Conservation (phyloP, 2,113 vertebrate genomes). For the Panthera tigris region DNA sequence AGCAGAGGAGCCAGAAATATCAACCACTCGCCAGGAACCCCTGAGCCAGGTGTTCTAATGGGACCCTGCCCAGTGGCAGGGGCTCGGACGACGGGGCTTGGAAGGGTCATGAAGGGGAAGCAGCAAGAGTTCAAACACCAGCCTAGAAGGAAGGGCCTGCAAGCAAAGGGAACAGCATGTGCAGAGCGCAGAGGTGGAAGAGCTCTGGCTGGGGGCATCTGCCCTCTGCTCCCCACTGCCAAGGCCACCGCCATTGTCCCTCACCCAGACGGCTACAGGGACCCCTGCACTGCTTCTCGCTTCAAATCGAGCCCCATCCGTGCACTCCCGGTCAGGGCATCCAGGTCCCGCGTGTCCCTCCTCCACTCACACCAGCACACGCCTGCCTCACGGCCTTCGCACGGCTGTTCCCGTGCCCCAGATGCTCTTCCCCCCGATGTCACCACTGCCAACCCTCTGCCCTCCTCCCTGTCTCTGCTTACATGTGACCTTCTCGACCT, state of each 20-base stretch:
- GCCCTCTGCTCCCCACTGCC: background rate
- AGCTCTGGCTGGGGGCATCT: background rate
- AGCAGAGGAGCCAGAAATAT: background rate
- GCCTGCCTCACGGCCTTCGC: background rate
- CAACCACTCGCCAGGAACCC: background rate
- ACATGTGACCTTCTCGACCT: background rate
- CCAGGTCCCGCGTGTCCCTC: no score
- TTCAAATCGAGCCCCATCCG: accelerated
- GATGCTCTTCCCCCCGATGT: background rate
- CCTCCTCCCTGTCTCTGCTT: background rate
- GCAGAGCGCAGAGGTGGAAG: background rate
- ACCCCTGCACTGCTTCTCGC: background rate
- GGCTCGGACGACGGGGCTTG: background rate
- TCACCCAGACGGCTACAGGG: background rate
- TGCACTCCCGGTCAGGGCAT: background rate
- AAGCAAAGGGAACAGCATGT: background rate
- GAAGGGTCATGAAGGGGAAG: background rate
- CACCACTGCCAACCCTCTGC: background rate
- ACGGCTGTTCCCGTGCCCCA: background rate
- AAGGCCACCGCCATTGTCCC: background rate
- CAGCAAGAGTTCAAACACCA: background rate
- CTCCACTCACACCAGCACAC: background rate
- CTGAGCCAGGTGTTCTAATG: background rate
- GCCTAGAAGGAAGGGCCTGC: background rate
- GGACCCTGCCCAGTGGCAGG: background rate